Evolutionary conservation across 2,888 invertebrate genomes (phyloP).

Genomic region (Odontomyia ornata): DNA sequence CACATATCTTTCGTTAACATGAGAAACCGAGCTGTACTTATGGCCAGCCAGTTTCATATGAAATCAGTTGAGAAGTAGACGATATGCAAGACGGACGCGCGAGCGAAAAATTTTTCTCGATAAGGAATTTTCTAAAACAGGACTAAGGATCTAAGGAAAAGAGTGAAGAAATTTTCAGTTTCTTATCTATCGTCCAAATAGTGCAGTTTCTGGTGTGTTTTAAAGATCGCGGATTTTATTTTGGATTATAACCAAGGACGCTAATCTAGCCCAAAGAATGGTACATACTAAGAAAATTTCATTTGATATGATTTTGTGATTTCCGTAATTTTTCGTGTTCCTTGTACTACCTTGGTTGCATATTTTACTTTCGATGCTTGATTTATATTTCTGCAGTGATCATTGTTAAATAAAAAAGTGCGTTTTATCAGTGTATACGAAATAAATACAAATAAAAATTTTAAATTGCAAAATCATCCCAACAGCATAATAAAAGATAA

Average conservation of each 20-base stretch:
- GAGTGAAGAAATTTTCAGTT: neutral
- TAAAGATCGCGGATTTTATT: neutral
- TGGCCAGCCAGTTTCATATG: slow-evolving; percentile 6
- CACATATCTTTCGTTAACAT: neutral
- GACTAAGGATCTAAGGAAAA: neutral
- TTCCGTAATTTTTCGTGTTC: too few relatives aligned
- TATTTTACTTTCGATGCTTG: too few relatives aligned
- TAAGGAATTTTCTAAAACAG: slow-evolving; percentile 14
- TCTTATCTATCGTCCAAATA: neutral
- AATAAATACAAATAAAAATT: too few relatives aligned
- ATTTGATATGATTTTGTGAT: too few relatives aligned
- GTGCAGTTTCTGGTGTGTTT: neutral
- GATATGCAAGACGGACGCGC: slow-evolving; percentile 27
- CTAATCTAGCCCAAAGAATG: too few relatives aligned
- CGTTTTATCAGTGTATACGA: too few relatives aligned
- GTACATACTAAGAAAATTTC: too few relatives aligned
- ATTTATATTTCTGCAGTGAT: too few relatives aligned
- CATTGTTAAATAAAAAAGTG: too few relatives aligned
- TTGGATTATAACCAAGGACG: neutral
- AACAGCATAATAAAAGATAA: too few relatives aligned
- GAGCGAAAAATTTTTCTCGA: neutral
- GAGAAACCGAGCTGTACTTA: slow-evolving; percentile 35
- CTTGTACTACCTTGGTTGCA: too few relatives aligned
- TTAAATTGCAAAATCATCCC: too few relatives aligned
- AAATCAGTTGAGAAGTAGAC: slow-evolving; percentile 43